Evolutionary conservation across 2,888 invertebrate species (phyloP).

Genomic region (Harpalus rufipes): DNA sequence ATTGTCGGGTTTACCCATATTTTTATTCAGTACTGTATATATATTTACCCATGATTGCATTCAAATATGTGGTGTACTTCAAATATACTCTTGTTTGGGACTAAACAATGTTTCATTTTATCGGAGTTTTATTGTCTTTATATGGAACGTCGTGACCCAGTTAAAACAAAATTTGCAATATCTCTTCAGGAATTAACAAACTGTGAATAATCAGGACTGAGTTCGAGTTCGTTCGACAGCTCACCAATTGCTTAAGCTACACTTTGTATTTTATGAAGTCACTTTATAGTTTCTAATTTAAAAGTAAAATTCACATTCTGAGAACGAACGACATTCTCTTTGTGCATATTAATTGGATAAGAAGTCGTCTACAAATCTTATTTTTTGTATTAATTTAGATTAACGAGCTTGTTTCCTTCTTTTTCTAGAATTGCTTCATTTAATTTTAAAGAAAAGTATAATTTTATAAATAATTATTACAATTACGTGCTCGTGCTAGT

Average conservation of each 20-base stretch:
- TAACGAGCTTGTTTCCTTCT: too few species aligned
- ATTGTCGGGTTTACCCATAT: too few species aligned
- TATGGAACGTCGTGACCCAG: not conserved
- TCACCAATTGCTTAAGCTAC: slow-evolving; percentile 43
- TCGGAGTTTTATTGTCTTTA: not conserved
- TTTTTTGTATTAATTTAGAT: too few species aligned
- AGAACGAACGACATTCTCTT: not conserved
- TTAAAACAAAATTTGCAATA: slow-evolving; percentile 13
- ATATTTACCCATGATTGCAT: not conserved
- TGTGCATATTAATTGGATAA: not conserved
- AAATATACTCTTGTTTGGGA: not conserved
- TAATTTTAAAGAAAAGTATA: not conserved
- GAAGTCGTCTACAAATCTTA: not conserved
- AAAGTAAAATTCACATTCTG: slow-evolving; percentile 48
- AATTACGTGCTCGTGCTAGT: too few species aligned
- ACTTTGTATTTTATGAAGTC: slow-evolving; percentile 52
- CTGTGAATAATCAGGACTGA: slow-evolving; percentile 29
- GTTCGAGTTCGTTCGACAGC: slow-evolving; percentile 11
- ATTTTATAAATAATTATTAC: too few species aligned
- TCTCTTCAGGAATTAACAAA: slow-evolving; percentile 34
- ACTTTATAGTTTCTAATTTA: slow-evolving; percentile 52
- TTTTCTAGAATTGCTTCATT: not conserved
- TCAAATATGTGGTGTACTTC: not conserved
- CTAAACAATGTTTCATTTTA: slow-evolving; percentile 3
- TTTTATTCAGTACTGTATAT: not conserved